These are phyloP conservation scores for Lordiphosa mommai DNA, from an alignment of 1,140 invertebrate species.

Conservation along the genomic window DNA sequence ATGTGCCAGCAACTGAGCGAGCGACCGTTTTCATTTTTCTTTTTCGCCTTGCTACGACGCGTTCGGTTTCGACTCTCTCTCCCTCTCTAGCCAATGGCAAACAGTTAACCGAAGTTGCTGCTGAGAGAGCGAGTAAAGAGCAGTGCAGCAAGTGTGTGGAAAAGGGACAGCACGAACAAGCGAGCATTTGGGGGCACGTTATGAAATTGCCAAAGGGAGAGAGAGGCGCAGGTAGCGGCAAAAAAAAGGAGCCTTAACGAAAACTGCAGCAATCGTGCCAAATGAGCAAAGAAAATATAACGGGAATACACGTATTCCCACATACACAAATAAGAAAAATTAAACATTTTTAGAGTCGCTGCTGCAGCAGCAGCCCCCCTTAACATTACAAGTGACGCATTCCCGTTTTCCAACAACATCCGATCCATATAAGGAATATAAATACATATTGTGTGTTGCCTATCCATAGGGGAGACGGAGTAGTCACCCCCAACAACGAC, in stretches of 20 bases:
- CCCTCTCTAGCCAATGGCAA: conserved; percentile 45
- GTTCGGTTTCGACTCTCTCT: conserved; percentile 52
- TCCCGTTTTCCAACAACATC: conserved; percentile 7
- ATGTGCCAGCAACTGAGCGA: conserved; percentile 55
- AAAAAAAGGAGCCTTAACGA: conserved; percentile 55
- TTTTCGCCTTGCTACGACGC: conserved; percentile 39
- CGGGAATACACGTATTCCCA: conserved; percentile 37
- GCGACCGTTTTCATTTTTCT: conserved; percentile 33
- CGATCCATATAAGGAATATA: conserved; percentile 9
- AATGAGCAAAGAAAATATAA: conserved; percentile 50
- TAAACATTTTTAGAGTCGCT: not conserved
- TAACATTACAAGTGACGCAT: not conserved
- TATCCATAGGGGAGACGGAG: conserved; percentile 8
- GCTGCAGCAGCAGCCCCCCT: not conserved
- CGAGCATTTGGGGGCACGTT: conserved; percentile 63
- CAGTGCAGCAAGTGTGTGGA: not conserved
- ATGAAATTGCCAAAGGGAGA: conserved; percentile 54
- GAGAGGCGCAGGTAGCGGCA: conserved; percentile 31
- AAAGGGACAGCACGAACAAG: conserved; percentile 28
- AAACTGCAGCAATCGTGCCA: conserved; percentile 64
- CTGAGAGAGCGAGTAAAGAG: conserved; percentile 13
- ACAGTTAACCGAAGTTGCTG: conserved; percentile 55
- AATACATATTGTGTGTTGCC: conserved; percentile 7
- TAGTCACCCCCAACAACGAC: conserved; percentile 27
- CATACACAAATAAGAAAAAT: conserved; percentile 11